phyloP scores from a whole-genome alignment of 2,797 vertebrate species.

The Cephalopachus bancanus region DNA sequence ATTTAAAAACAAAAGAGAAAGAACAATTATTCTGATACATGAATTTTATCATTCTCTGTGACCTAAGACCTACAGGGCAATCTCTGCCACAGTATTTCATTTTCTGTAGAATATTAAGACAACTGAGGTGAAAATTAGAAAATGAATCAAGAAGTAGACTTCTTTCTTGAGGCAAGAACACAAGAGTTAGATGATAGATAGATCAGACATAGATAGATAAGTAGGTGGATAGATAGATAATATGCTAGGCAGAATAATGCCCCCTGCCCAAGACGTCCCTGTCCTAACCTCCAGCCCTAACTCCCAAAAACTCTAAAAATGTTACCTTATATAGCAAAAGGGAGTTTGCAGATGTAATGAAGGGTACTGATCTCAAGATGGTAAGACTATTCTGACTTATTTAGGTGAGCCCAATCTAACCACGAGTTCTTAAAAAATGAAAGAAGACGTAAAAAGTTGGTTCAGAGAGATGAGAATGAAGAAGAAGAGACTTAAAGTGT shows the following conservation, averaged over 20 bases:
- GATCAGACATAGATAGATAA: background rate
- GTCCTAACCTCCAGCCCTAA: background rate
- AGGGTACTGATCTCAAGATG: background rate
- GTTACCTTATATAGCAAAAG: background rate
- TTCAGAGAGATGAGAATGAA: background rate
- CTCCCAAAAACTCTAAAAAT: background rate
- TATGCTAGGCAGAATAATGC: background rate
- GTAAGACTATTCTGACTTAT: background rate
- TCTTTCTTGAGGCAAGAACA: background rate
- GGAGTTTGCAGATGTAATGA: no score
- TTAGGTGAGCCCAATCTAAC: background rate
- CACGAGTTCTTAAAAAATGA: no score
- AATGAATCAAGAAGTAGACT: background rate
- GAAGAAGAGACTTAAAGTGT: background rate
- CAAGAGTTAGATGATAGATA: background rate
- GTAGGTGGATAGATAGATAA: background rate
- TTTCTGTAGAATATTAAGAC: background rate
- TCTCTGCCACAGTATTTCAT: background rate
- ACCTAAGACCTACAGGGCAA: background rate
- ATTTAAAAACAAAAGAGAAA: background rate
- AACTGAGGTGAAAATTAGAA: background rate
- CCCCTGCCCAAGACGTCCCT: background rate
- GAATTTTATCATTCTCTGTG: background rate
- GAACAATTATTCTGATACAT: background rate
- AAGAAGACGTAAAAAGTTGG: background rate